These are phyloP conservation scores for Drosophila mettleri DNA, from an alignment of 2,888 invertebrate species.

Conservation along the genomic window DNA sequence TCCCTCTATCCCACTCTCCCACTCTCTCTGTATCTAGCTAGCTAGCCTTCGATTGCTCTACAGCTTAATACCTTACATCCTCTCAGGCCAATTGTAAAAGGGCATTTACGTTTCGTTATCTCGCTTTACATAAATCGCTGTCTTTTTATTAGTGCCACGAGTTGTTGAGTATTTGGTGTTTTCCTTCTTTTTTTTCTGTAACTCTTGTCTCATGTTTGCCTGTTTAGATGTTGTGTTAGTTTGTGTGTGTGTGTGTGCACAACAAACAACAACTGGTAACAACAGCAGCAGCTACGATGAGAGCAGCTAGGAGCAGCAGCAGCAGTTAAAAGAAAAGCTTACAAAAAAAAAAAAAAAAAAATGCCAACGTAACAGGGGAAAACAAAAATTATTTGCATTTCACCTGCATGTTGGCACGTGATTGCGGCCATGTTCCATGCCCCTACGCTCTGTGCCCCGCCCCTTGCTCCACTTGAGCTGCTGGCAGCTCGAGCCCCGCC, in stretches of 20 bases:
- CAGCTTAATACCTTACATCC: background rate
- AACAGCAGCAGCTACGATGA: constrained; percentile 28
- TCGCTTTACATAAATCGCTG: constrained; percentile 17
- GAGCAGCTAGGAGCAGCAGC: constrained; percentile 20
- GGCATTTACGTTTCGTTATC: constrained; percentile 31
- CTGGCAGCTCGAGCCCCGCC: background rate
- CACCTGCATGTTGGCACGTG: constrained; percentile 79
- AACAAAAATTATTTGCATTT: constrained; percentile 78
- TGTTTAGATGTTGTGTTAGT: constrained; percentile 54
- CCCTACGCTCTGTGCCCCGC: background rate
- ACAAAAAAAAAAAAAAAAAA: too few species aligned
- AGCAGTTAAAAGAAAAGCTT: constrained; percentile 16
- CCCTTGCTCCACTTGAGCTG: background rate
- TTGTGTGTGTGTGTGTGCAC: constrained; percentile 18
- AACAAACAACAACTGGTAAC: constrained; percentile 41
- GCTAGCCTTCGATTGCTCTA: background rate
- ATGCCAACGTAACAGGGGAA: constrained; percentile 57
- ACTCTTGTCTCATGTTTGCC: constrained; percentile 55
- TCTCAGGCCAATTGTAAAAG: background rate
- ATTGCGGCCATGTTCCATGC: constrained; percentile 60
- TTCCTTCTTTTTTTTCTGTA: constrained; percentile 21
- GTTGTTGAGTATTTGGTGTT: constrained; percentile 37
- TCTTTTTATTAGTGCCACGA: constrained; percentile 20
- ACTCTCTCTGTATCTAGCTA: background rate
- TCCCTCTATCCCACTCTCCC: too few species aligned